Evolutionary conservation across 1,140 invertebrate genomes (phyloP), one percentile per base, ranked within the genome.

Genomic region (Spodoptera frugiperda): DNA sequence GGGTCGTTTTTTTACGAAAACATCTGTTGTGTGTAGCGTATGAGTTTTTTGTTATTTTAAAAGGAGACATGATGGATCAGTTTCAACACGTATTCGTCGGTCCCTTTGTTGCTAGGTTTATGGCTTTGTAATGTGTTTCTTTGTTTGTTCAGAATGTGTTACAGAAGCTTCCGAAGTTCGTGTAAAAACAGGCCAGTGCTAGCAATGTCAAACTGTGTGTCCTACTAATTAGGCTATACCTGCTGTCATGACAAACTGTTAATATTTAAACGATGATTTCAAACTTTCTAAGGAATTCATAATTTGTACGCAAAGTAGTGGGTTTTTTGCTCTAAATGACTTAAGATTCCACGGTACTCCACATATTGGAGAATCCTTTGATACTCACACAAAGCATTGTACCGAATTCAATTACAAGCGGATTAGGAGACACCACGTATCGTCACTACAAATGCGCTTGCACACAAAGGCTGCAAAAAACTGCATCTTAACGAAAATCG

Each of bases 61-160:
- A 93, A 93, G 91, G 90, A 92, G 91, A 93, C 92, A 92, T 93
- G 92, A 93, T 93, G 91, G 91, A 93, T 93, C 92, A 93, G 92
- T 93, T 93, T 93, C 92, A 93, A 93, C 92, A 91, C 91, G 86
- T 92, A 92, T 85, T 88, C 84, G 91, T 88, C 92, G 92, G 92
- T 87, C 82, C 85, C 90, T 93, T 93, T 93, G 92, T 92, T 90
- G 90, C 82, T 85, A 85, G 88, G 83, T 93, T 93, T 93, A 93
- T 91, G 89, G 91, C 87, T 91, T 91, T 91, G 91, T 92, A 93
- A 93, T 93, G 92, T 92, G 88, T 92, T 93, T 91, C 91, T 90
- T 92, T 93, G 91, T 93, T 93, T 93, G 92, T 93, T 89, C 89
- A 88, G 87, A 89, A 89, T 86, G 83, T 87, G 91, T 88, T 89